Conservation (phyloP, 1,140 invertebrate genomes). For the Aphidius ervi region DNA sequence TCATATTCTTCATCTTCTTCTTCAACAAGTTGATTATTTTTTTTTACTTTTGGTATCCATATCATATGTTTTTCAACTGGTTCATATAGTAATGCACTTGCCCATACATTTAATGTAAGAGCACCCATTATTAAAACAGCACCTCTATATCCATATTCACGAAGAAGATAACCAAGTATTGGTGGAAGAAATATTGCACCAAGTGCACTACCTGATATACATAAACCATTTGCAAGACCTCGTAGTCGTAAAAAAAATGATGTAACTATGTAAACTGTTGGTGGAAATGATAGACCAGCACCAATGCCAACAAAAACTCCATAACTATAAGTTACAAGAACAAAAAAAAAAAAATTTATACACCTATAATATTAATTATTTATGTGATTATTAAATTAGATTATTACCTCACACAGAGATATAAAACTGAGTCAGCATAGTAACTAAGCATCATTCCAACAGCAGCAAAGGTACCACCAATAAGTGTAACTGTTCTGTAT, state of each 20-base stretch:
- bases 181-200: conserved; percentile 79
- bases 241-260: conserved; percentile 79
- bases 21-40: conserved; percentile 34
- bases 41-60: conserved; percentile 48
- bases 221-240: conserved; percentile 83
- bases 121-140: conserved; percentile 79
- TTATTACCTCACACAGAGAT: conserved; percentile 71
- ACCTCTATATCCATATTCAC: conserved; percentile 72
- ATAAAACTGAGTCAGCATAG: conserved; percentile 72
- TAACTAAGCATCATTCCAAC: conserved; percentile 81
- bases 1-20: conserved; percentile 38
- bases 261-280: conserved; percentile 86
- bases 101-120: conserved; percentile 76
- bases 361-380: background rate
- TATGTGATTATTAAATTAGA: background rate
- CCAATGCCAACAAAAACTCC: conserved; percentile 76
- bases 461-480: conserved; percentile 78
- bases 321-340: conserved; percentile 59
- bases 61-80: conserved; percentile 78
- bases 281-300: conserved; percentile 76
- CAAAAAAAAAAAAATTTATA: background rate
- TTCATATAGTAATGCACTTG: conserved; percentile 77
- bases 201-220: conserved; percentile 82
- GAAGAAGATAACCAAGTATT: conserved; percentile 64
- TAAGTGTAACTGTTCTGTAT: conserved; percentile 82